Conservation (phyloP, 2,888 invertebrate species). For the Trachelus tabidus region DNA sequence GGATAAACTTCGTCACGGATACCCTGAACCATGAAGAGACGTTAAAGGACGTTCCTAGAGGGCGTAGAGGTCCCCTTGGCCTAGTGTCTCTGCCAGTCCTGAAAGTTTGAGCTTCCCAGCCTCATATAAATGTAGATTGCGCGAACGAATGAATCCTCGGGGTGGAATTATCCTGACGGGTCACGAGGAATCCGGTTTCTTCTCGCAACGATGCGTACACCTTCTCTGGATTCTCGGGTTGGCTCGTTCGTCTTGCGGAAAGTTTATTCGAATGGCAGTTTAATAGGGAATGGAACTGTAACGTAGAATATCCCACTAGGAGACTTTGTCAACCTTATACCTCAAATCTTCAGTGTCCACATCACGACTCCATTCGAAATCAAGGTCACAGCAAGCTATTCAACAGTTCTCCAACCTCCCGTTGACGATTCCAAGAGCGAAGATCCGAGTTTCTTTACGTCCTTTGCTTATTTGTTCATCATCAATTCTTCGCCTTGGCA, state of each 20-base stretch:
- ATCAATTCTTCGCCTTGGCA: not conserved
- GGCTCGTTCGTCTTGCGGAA: not conserved
- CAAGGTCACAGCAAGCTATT: not conserved
- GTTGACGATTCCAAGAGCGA: not conserved
- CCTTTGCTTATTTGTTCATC: not conserved
- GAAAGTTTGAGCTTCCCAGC: not conserved
- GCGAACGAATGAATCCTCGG: slow-evolving; percentile 5
- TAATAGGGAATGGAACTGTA: not conserved
- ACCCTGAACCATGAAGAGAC: not conserved
- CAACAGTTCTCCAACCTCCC: not conserved
- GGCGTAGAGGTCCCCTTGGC: not conserved
- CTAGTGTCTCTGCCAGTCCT: not conserved
- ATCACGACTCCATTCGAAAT: not conserved
- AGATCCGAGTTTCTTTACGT: not conserved
- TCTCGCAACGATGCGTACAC: not conserved
- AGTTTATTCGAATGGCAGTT: not conserved
- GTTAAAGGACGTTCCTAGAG: not conserved
- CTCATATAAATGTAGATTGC: slow-evolving; percentile 8
- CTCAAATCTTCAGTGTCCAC: not conserved
- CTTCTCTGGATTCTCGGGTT: not conserved
- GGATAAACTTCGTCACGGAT: not conserved
- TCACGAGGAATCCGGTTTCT: not conserved
- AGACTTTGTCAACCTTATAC: not conserved
- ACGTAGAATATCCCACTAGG: not conserved
- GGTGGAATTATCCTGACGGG: not conserved